Evolutionary conservation across 2,797 vertebrate species (phyloP).

Genomic region (Acomys russatus): DNA sequence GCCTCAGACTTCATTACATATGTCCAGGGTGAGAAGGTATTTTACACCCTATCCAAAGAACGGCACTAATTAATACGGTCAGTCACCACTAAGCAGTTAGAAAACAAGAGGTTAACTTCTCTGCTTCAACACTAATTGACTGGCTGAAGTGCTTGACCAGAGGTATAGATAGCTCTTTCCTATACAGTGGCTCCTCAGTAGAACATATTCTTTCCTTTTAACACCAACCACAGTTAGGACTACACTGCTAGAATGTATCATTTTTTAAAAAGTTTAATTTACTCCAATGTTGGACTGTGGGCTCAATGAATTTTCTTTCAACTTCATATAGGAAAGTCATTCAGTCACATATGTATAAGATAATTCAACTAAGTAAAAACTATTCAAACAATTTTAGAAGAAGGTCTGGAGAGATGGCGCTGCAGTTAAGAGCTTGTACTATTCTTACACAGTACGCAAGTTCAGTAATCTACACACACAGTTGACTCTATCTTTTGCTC

Average conservation of each 20-base stretch:
- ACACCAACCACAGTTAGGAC: conserved; percentile 30
- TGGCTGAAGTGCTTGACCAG: conserved; percentile 58
- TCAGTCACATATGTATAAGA: conserved; percentile 32
- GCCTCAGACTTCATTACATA: conserved; percentile 57
- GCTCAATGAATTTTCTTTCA: conserved; percentile 34
- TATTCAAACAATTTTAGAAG: neutral
- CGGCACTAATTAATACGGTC: conserved; percentile 54
- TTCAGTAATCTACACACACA: neutral
- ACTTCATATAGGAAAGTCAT: conserved; percentile 25
- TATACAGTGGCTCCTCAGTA: conserved; percentile 28
- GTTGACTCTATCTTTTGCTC: neutral
- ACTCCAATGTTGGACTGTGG: neutral
- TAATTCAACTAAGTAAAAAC: conserved; percentile 28
- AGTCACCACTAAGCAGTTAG: neutral
- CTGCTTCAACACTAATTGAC: conserved; percentile 65
- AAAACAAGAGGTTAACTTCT: conserved; percentile 54
- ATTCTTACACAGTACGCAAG: neutral
- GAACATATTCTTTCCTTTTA: conserved; percentile 55
- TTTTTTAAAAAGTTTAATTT: conserved; percentile 31
- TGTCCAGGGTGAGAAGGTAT: conserved; percentile 32
- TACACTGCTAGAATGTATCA: conserved; percentile 19
- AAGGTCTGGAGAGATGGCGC: neutral
- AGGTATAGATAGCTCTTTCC: conserved; percentile 16
- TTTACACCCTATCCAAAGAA: conserved; percentile 39
- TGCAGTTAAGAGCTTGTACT: no score